phyloP scores from a whole-genome alignment of 2,113 vertebrate genomes.

The Falco punctatus region DNA sequence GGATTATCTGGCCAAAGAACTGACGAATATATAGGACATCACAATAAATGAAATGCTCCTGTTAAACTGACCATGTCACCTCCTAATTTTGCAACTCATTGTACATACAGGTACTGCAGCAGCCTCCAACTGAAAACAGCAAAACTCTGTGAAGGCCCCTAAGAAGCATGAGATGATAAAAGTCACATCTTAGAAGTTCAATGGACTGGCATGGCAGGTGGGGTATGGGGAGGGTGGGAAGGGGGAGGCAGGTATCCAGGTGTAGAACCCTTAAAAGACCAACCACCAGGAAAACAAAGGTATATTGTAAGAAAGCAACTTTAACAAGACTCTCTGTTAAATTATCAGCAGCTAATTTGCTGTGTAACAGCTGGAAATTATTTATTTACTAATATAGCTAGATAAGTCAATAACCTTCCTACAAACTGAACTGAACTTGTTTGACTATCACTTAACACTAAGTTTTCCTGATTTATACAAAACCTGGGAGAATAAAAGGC shows the following conservation, averaged over 20 bases:
- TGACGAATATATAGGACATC: background rate
- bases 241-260: background rate
- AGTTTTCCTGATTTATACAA: background rate
- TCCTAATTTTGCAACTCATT: background rate
- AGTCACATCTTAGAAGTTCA: background rate
- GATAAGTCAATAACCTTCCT: background rate
- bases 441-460: background rate
- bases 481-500: background rate
- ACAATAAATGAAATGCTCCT: background rate
- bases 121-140: background rate
- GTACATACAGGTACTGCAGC: background rate
- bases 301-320: background rate
- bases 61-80: background rate
- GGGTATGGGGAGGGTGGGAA: background rate
- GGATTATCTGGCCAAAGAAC: background rate
- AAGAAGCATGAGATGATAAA: background rate
- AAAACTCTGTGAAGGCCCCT: background rate
- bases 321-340: background rate
- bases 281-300: background rate
- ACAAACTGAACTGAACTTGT: background rate
- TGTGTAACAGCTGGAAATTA: background rate
- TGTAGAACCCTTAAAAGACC: background rate
- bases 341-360: background rate
- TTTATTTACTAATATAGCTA: background rate
- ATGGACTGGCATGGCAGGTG: background rate